phyloP scores from a whole-genome alignment of 2,888 invertebrate species.

The Linyphia triangularis region DNA sequence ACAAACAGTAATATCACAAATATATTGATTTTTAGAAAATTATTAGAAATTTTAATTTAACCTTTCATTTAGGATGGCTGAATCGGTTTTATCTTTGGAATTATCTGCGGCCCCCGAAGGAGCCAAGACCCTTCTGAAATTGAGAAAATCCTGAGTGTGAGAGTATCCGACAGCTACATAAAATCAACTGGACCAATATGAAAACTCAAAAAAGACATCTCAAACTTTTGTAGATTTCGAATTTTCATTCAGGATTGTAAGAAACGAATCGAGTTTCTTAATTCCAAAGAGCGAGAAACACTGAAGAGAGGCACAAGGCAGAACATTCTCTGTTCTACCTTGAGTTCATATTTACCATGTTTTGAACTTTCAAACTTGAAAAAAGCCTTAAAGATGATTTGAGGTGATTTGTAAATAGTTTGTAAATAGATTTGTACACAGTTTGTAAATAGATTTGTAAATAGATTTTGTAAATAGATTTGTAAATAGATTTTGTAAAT shows the following conservation, averaged over 20 bases:
- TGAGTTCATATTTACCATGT: constrained; percentile 28
- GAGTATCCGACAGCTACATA: background rate
- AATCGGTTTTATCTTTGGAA: too few relatives aligned
- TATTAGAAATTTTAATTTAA: too few relatives aligned
- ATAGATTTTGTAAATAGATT: too few relatives aligned
- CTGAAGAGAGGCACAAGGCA: constrained; percentile 1
- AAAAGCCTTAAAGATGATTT: constrained; percentile 1
- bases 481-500: too few relatives aligned
- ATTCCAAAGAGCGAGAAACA: background rate
- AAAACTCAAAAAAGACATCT: constrained; percentile 23
- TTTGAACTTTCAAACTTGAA: constrained; percentile 13
- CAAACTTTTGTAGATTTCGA: constrained; percentile 13
- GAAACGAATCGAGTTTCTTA: constrained; percentile 17
- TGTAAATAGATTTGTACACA: too few relatives aligned
- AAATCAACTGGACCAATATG: constrained; percentile 43
- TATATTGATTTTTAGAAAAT: too few relatives aligned
- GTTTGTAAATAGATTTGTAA: too few relatives aligned
- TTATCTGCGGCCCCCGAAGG: too few relatives aligned
- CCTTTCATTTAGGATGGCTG: too few relatives aligned
- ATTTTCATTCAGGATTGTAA: constrained; percentile 34
- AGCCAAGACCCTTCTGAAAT: constrained; percentile 38
- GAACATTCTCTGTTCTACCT: constrained; percentile 25
- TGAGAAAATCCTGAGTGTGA: background rate
- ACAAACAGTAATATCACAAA: too few relatives aligned
- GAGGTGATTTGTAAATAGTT: constrained; percentile 30